Evolutionary conservation across 2,797 vertebrate genomes (phyloP), one percentile per base, ranked within the genome.

Genomic region (Philypnodon macrostomus): DNA sequence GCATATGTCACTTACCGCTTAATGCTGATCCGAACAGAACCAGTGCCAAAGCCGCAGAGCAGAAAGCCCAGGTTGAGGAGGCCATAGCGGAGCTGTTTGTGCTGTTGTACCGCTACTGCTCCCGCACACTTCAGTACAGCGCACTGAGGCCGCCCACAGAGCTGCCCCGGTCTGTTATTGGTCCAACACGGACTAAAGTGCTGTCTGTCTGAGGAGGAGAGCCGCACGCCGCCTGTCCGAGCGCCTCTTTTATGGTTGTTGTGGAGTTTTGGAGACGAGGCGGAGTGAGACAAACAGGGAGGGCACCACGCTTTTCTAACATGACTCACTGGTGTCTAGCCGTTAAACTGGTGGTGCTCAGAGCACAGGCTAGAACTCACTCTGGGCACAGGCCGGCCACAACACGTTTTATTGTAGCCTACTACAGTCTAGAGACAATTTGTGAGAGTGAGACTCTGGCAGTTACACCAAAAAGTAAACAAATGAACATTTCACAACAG

Each of bases 291-390:
- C 5, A 10, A 38, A 29, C n/a, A 35, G 17, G 42, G 21, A 33
- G 41, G 14, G 27, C 47, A 18, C 34, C 26, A 63, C 53, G 68
- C 63, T 77, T 77, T 85, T 49, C 32, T 42, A 34, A 15, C 74
- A 48, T 85, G 80, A 87, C 55, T 87, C 80, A 85, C 24, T 1
- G 7, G 7, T 2, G 41, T 2, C 9, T 18, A 11, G n/a, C 17
- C 5, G n/a, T n/a, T 30, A 32, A 29, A n/a, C n/a, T 29, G 40
- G 40, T 8, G n/a, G 18, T 21, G 36, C 6, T 9, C 37, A 13
- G 5, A 13, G 1, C 6, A 14, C n/a, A n/a, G n/a, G n/a, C n/a
- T n/a, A n/a, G n/a, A n/a, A n/a, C n/a, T n/a, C n/a, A n/a, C n/a
- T n/a, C n/a, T n/a, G n/a, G n/a, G n/a, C n/a, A n/a, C n/a, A n/a